Evolutionary conservation across 1,140 invertebrate genomes (phyloP), one percentile per base, ranked within the genome.

Genomic region (Drosophila erecta): DNA sequence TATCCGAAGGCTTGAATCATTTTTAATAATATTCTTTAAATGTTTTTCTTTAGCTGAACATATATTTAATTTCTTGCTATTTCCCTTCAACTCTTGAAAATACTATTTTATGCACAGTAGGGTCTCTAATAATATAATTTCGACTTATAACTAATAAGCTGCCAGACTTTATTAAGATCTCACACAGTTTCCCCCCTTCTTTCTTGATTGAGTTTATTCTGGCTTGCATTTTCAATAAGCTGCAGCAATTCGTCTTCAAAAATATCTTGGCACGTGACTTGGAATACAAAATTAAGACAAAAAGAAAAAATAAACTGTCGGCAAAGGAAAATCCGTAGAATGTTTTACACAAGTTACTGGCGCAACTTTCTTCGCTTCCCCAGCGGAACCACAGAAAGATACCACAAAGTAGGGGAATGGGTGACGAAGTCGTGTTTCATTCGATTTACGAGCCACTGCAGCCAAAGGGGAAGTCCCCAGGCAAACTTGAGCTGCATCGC

Each of bases 361-460:
- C 37, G 14, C 56, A 81, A 79, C 71, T 83, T 86, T 83, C 76
- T 73, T 76, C 51, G 37, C 22, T 40, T 46, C 61, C 30, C n/a
- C 41, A 38, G 35, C 47, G 35, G 47, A 71, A 47, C 71, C 61
- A 24, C 22, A 65, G 47, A 43, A 69, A 66, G 59, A 66, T 50
- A 62, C 71, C 67, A 79, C 62, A 72, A 38, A 38, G 37, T 55
- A 3, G 41, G 24, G 41, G 38, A 14, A 40, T 33, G 53, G 24
- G 53, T 17, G 33, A 44, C 20, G 40, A 75, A 40, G 46, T 66
- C 60, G 53, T 66, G 65, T 30, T 64, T 49, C 65, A 81, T 87
- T 86, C 64, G 81, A 86, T 89, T 89, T 86, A 86, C 71, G 54
- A 83, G 22, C 47, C 50, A 83, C 81, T 83, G 70, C 83, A 87